Evolutionary conservation across 1,140 invertebrate species (phyloP), one percentile per base, ranked within the genome.

Genomic region (Drosophila ambigua): DNA sequence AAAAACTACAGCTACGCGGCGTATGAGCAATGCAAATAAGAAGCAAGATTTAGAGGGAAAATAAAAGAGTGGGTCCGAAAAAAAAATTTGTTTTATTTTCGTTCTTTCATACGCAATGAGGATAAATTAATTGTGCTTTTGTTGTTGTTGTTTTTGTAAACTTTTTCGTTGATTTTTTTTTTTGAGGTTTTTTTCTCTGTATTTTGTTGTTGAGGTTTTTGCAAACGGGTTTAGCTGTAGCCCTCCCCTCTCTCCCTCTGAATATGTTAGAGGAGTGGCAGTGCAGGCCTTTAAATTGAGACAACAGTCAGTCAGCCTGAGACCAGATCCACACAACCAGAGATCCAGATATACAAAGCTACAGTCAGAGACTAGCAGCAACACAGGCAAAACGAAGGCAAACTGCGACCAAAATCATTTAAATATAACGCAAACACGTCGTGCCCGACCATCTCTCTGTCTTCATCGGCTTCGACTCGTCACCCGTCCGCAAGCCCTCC

Each of bases 341-440:
- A 35, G 23, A 35, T 24, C 26, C 24, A 16, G 16, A 16, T 16
- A 16, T 16, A 46, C 63, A 39, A 31, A 41, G 64, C 13, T 44
- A 41, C 15, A 49, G 31, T 4, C 31, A 41, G 13, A 24, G 28
- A 28, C 28, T 8, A 8, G 28, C 7, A 8, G 50, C 50, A 15
- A 4, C 49, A 31, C 11, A 7, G 26, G 39, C 41, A 31, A 43
- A 20, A 49, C 20, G 44, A 39, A 71, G 65, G 59, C 71, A 77
- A 72, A 75, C 72, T 60, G 72, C 35, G 35, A 39, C 72, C 77
- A 69, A 85, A 74, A 85, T 85, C 78, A 85, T 85, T 85, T 85
- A 85, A 85, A 85, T 85, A 85, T 85, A 85, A 85, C 82, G 82
- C 82, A 87, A 75, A 87, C 82, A 39, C 35, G 62, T 76, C 52